These are phyloP conservation scores for Cyprinodon tularosa DNA, from an alignment of 2,113 vertebrate species.

Conservation along the genomic window DNA sequence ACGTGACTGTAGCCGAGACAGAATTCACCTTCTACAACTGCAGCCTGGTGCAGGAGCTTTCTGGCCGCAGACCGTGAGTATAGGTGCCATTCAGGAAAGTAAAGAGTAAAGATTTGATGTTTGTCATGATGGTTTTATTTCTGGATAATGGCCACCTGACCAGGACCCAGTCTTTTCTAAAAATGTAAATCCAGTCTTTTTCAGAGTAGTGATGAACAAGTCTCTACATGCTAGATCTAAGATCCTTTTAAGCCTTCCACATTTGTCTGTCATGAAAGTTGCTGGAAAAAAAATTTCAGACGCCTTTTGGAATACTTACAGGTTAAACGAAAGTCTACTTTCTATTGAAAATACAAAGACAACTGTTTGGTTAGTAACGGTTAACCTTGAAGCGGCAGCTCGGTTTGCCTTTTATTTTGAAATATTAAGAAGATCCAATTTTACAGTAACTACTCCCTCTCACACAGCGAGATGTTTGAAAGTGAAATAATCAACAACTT, in stretches of 20 bases:
- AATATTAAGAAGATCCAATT: background rate
- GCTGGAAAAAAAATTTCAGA: no score
- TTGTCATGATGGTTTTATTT: background rate
- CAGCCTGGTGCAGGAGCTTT: conserved; percentile 84
- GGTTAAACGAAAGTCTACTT: background rate
- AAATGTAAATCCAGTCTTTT: background rate
- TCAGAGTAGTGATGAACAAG: background rate
- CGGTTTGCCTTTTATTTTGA: background rate
- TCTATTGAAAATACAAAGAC: background rate
- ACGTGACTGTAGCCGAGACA: conserved; percentile 83
- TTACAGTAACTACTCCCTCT: no score
- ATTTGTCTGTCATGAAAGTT: background rate
- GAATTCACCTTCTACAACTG: conserved; percentile 94
- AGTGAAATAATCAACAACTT: background rate
- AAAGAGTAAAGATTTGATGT: background rate
- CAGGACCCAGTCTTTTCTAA: background rate
- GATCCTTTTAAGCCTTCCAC: background rate
- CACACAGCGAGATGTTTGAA: background rate
- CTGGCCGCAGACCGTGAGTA: conserved; percentile 89
- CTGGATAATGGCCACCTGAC: background rate
- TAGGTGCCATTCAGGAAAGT: background rate
- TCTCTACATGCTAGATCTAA: background rate
- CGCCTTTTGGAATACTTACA: background rate
- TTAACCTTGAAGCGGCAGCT: no score
- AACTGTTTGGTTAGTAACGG: background rate